These are phyloP conservation scores for Exephanes ischioxanthus DNA, from an alignment of 2,888 invertebrate species.

Conservation along the genomic window DNA sequence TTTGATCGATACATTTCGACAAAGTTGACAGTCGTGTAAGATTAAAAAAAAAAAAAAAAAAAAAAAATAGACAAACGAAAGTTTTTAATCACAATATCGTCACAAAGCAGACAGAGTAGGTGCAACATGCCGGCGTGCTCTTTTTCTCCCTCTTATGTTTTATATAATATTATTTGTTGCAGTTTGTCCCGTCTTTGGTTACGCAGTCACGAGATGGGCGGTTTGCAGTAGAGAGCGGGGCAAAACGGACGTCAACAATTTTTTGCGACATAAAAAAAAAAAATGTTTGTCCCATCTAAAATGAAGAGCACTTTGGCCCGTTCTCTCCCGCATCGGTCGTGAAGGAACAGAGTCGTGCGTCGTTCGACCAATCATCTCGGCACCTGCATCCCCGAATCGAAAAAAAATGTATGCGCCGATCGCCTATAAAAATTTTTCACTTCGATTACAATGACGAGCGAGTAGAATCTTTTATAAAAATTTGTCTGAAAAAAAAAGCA, in stretches of 20 bases:
- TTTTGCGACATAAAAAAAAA: constrained; percentile 10
- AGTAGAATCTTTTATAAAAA: neutral
- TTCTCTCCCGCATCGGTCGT: neutral
- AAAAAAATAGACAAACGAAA: constrained; percentile 31
- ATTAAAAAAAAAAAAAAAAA: constrained; percentile 32
- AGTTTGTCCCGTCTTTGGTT: constrained; percentile 9
- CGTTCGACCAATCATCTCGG: neutral
- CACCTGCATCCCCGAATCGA: neutral
- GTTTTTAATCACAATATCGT: constrained; percentile 62
- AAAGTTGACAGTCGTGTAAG: constrained; percentile 12
- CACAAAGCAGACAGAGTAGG: constrained; percentile 69
- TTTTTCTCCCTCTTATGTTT: constrained; percentile 37
- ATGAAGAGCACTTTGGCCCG: no score
- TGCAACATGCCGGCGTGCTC: constrained; percentile 72
- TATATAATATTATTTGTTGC: constrained; percentile 9
- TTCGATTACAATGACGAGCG: neutral
- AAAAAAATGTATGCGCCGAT: neutral
- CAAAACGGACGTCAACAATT: no score
- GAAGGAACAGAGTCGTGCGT: constrained; percentile 20
- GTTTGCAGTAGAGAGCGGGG: neutral
- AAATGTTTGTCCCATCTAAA: no score
- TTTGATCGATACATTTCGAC: constrained; percentile 11
- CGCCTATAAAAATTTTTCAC: neutral
- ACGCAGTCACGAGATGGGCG: constrained; percentile 1
- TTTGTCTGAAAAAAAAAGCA: neutral